phyloP scores from a whole-genome alignment of 2,888 invertebrate species.

The Amblyjoppa fuscipennis region DNA sequence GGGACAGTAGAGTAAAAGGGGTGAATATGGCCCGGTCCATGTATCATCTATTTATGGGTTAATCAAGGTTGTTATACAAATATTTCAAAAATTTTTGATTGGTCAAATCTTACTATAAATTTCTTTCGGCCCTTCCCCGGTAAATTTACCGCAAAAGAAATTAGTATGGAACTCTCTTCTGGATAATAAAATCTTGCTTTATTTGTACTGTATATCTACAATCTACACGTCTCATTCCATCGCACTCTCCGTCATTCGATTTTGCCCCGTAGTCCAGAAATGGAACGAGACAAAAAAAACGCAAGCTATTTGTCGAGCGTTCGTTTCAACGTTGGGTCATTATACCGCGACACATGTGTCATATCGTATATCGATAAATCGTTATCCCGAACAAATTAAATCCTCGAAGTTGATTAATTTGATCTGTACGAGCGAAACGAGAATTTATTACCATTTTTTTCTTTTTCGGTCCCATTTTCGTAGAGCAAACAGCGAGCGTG shows the following conservation, averaged over 20 bases:
- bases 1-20: no score
- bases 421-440: neutral
- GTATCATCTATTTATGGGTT: no score
- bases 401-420: conserved; percentile 25
- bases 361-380: no score
- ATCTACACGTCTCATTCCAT: conserved; percentile 12
- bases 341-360: neutral
- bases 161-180: conserved; percentile 40
- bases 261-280: conserved; percentile 19
- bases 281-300: conserved; percentile 2
- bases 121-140: conserved; percentile 15
- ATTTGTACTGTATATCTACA: conserved; percentile 15
- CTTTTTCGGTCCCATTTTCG: conserved; percentile 1
- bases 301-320: conserved; percentile 33
- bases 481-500: conserved; percentile 40
- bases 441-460: neutral
- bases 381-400: conserved; percentile 3
- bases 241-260: neutral
- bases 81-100: no score
- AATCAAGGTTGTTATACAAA: no score
- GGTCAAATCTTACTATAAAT: no score
- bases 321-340: conserved; percentile 40
- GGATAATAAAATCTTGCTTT: conserved; percentile 32
- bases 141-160: conserved; percentile 42
- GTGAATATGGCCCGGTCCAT: no score